Evolutionary conservation across 2,113 vertebrate genomes (phyloP).

Genomic region (Ctenodactylus gundi): DNA sequence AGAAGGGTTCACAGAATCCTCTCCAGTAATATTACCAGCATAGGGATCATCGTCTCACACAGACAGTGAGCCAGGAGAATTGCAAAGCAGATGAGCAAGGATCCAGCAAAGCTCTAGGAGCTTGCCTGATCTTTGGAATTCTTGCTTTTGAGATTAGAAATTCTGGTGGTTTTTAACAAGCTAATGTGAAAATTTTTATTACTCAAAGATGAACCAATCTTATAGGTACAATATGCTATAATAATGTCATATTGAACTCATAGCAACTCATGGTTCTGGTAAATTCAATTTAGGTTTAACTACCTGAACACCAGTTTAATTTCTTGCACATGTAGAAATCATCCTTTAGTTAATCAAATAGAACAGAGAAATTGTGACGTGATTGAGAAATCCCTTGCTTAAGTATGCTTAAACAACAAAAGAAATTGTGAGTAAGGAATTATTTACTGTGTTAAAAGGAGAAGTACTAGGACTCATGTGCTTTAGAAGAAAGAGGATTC

Average conservation of each 20-base stretch:
- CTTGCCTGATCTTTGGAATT: neutral
- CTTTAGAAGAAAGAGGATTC: neutral
- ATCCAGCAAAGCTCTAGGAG: neutral
- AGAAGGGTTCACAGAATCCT: too few relatives aligned
- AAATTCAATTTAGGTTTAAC: neutral
- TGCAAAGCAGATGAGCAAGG: neutral
- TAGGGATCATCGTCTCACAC: neutral
- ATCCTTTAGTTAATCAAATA: neutral
- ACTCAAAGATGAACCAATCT: neutral
- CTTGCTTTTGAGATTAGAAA: neutral
- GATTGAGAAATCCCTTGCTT: neutral
- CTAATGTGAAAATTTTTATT: neutral
- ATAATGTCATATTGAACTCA: neutral
- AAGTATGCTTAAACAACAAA: neutral
- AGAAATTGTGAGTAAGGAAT: neutral
- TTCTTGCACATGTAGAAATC: neutral
- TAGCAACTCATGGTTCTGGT: neutral
- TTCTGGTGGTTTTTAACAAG: neutral
- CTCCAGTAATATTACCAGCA: neutral
- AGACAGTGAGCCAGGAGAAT: neutral
- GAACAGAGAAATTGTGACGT: neutral
- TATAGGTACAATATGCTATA: neutral
- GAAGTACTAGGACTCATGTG: neutral
- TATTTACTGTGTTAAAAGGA: neutral
- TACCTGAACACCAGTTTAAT: neutral